A percentile compares a stretch with the other conserved stretches of the same genome.
These are phyloP conservation scores for Mionectes olivaceus DNA, from an alignment of 2,797 vertebrate species.

Conservation along the genomic window DNA sequence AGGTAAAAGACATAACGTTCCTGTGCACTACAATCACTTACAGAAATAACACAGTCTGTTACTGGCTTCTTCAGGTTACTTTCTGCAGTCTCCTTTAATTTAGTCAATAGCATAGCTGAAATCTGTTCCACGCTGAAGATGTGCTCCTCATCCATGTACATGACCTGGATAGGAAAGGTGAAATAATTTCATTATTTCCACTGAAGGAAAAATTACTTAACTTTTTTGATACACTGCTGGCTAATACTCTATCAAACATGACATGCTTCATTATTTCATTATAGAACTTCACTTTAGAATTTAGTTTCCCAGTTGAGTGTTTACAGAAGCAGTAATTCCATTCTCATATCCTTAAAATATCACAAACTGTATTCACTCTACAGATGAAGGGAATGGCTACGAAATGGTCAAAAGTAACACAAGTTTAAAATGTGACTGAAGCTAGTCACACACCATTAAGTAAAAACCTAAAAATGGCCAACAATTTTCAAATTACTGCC, in stretches of 20 bases:
- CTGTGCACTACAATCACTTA: slow-evolving; percentile 72
- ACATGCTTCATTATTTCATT: not conserved
- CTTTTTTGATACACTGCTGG: not conserved
- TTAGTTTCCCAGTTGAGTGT: not conserved
- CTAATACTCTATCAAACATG: not conserved
- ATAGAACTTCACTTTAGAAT: not conserved
- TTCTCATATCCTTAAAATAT: not conserved
- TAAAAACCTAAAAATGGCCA: not conserved
- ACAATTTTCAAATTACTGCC: not conserved
- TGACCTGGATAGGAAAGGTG: slow-evolving; percentile 68
- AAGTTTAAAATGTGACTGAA: not conserved
- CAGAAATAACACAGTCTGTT: slow-evolving; percentile 86
- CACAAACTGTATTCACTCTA: not conserved
- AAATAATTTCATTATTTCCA: not conserved
- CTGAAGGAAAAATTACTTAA: not conserved
- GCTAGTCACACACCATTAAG: not conserved
- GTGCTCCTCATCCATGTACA: slow-evolving; percentile 84
- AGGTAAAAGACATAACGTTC: slow-evolving; percentile 4
- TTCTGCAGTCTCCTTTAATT: slow-evolving; percentile 85
- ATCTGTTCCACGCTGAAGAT: slow-evolving; percentile 84
- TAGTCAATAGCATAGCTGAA: slow-evolving; percentile 85
- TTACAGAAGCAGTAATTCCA: not conserved
- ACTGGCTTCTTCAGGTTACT: slow-evolving; percentile 84
- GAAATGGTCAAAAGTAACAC: not conserved
- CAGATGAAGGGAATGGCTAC: not conserved